Conservation (phyloP, 1,140 invertebrate genomes). For the Listronotus bonariensis region DNA sequence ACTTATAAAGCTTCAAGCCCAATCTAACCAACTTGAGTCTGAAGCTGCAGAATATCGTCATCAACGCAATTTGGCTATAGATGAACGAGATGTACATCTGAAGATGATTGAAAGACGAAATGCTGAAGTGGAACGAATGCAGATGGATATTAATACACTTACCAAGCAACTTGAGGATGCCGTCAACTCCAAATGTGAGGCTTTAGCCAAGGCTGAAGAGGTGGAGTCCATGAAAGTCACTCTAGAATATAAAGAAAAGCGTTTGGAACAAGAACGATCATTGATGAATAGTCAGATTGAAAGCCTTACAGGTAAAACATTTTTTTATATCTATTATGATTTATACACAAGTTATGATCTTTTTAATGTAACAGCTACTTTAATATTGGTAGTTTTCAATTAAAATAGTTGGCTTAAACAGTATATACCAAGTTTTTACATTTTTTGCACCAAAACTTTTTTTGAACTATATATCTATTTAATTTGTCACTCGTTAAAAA, state of each 20-base stretch:
- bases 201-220: slow-evolving; percentile 78
- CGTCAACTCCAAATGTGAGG: slow-evolving; percentile 80
- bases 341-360: too few species aligned
- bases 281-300: slow-evolving; percentile 77
- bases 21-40: slow-evolving; percentile 60
- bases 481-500: too few species aligned
- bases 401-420: too few species aligned
- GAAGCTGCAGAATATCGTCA: slow-evolving; percentile 61
- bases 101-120: slow-evolving; percentile 71
- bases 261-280: slow-evolving; percentile 78
- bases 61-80: slow-evolving; percentile 67
- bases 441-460: too few species aligned
- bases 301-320: slow-evolving; percentile 61
- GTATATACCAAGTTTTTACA: too few species aligned
- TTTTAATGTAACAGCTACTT: too few species aligned
- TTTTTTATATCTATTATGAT: too few species aligned
- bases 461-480: too few species aligned
- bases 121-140: slow-evolving; percentile 70
- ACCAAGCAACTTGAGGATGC: slow-evolving; percentile 70
- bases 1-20: slow-evolving; percentile 66
- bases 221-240: slow-evolving; percentile 76
- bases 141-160: slow-evolving; percentile 65
- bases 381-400: too few species aligned
- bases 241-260: slow-evolving; percentile 78
- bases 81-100: slow-evolving; percentile 73